These are phyloP conservation scores for Silurus asotus DNA, from an alignment of 2,113 vertebrate genomes.

Conservation along the genomic window DNA sequence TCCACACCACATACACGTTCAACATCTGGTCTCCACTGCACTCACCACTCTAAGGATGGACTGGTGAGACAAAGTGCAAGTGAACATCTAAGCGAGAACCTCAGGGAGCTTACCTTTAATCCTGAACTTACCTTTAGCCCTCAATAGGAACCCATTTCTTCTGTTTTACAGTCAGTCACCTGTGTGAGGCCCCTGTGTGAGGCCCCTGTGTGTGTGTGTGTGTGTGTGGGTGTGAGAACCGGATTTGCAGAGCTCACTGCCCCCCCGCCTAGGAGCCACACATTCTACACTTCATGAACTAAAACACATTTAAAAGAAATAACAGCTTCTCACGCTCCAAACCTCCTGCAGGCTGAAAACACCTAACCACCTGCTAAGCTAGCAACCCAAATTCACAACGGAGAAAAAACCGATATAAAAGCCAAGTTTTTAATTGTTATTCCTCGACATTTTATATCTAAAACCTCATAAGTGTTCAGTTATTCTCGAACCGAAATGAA, in stretches of 20 bases:
- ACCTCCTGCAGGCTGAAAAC: neutral
- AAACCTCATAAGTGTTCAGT: too few species aligned
- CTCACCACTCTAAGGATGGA: neutral
- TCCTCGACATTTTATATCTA: too few species aligned
- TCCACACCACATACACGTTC: neutral
- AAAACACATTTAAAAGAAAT: neutral
- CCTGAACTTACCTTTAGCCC: slow-evolving; percentile 38
- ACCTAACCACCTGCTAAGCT: slow-evolving; percentile 40
- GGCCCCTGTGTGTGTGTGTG: neutral
- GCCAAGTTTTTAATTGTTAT: neutral
- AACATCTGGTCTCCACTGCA: neutral
- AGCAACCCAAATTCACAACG: slow-evolving; percentile 25
- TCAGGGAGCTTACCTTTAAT: neutral
- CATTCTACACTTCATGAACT: neutral
- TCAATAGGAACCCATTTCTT: slow-evolving; percentile 21
- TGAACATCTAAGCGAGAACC: too few species aligned
- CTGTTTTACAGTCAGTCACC: neutral
- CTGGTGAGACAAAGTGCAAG: too few species aligned
- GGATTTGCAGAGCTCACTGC: neutral
- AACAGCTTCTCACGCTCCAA: neutral
- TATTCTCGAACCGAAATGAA: neutral
- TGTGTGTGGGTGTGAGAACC: neutral
- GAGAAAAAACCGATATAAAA: neutral
- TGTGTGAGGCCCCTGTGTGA: slow-evolving; percentile 34
- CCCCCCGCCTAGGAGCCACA: neutral